Percentiles rank a stretch among this genome's conserved stretches.
Evolutionary conservation across 2,888 invertebrate species (phyloP).

Genomic region (Eristalis pertinax): DNA sequence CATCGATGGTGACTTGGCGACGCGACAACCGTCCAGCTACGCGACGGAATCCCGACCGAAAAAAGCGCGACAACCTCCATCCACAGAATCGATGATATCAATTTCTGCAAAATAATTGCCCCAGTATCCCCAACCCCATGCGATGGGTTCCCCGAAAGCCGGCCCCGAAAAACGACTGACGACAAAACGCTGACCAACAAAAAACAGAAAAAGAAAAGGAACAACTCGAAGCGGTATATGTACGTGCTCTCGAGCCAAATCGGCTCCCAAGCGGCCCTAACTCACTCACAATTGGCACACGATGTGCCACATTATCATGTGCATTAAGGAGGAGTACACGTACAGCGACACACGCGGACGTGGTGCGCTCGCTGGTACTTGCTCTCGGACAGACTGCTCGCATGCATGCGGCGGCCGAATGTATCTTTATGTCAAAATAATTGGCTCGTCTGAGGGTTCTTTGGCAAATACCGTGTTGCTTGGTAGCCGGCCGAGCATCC

Average conservation of each 20-base stretch:
- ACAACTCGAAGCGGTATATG: not conserved
- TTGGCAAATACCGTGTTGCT: slow-evolving; percentile 55
- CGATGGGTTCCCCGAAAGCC: slow-evolving; percentile 34
- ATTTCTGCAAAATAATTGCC: slow-evolving; percentile 71
- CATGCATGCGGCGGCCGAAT: slow-evolving; percentile 51
- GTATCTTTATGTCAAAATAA: slow-evolving; percentile 72
- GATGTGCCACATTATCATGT: slow-evolving; percentile 70
- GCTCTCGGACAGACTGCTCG: not conserved
- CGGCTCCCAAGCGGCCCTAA: slow-evolving; percentile 61
- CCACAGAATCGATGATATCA: slow-evolving; percentile 68
- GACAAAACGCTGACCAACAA: too few species aligned
- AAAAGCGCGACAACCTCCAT: slow-evolving; percentile 15
- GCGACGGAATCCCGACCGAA: slow-evolving; percentile 42
- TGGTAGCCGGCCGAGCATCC: slow-evolving; percentile 45
- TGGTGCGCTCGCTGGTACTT: slow-evolving; percentile 27
- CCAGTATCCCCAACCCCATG: slow-evolving; percentile 39
- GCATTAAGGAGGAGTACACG: slow-evolving; percentile 62
- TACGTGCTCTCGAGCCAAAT: slow-evolving; percentile 64
- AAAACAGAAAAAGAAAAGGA: not conserved
- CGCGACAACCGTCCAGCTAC: slow-evolving; percentile 22
- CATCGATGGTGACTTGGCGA: slow-evolving; percentile 30
- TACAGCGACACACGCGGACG: slow-evolving; percentile 51
- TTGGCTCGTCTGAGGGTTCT: slow-evolving; percentile 64
- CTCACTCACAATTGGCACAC: slow-evolving; percentile 72
- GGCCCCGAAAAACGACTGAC: slow-evolving; percentile 20